These are phyloP conservation scores for Perodicticus potto DNA, from an alignment of 2,797 vertebrate species.

Conservation along the genomic window DNA sequence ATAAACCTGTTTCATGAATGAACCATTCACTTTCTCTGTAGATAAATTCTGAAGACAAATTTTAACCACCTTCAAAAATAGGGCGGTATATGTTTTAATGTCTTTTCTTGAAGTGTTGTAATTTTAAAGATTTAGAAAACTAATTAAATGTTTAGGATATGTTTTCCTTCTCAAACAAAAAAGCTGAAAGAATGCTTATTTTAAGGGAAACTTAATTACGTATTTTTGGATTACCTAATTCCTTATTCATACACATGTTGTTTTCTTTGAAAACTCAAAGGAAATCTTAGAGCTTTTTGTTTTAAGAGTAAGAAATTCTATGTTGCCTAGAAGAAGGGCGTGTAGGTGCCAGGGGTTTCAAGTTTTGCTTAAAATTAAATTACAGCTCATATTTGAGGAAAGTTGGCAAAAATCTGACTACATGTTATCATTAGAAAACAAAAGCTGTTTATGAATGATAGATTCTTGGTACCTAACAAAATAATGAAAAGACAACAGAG, in stretches of 20 bases:
- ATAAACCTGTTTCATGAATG: background rate
- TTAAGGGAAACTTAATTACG: constrained; percentile 60
- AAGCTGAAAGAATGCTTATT: constrained; percentile 30
- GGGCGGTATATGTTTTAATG: background rate
- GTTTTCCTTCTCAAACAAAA: constrained; percentile 55
- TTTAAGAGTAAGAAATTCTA: constrained; percentile 62
- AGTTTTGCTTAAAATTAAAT: constrained; percentile 73
- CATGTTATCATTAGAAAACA: constrained; percentile 3
- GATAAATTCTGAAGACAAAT: background rate
- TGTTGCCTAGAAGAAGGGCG: constrained; percentile 51
- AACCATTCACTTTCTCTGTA: background rate
- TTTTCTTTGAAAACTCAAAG: constrained; percentile 69
- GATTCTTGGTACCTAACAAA: constrained; percentile 21
- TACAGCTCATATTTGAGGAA: constrained; percentile 69
- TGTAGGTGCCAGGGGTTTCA: constrained; percentile 65
- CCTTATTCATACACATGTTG: constrained; percentile 53
- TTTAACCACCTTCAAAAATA: background rate
- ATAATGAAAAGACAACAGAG: background rate
- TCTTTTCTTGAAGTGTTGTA: background rate
- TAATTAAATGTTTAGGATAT: constrained; percentile 40
- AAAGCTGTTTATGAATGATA: constrained; percentile 54
- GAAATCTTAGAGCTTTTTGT: constrained; percentile 57
- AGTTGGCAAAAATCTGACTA: constrained; percentile 40
- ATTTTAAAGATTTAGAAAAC: constrained; percentile 49
- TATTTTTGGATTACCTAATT: constrained; percentile 66